phyloP scores from a whole-genome alignment of 2,888 invertebrate genomes.

The Dryadula phaetusa region DNA sequence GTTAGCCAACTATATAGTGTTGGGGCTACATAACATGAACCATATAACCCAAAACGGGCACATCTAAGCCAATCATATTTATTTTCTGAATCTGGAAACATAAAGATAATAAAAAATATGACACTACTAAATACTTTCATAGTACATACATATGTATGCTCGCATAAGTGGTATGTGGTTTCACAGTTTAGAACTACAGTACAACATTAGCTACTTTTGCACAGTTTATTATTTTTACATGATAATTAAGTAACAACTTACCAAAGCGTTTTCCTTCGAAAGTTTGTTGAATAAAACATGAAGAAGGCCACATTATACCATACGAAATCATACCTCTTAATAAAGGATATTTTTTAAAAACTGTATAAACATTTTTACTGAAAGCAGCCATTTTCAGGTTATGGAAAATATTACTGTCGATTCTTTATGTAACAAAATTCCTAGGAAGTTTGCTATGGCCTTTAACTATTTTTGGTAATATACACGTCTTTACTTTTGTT shows the following conservation, averaged over 20 bases:
- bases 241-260: slow-evolving; percentile 56
- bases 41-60: slow-evolving; percentile 90
- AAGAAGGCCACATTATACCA: slow-evolving; percentile 89
- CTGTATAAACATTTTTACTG: slow-evolving; percentile 62
- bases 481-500: slow-evolving; percentile 41
- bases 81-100: slow-evolving; percentile 64
- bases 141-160: too few relatives aligned
- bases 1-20: slow-evolving; percentile 92
- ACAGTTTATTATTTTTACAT: slow-evolving; percentile 4
- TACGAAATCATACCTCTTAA: slow-evolving; percentile 88
- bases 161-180: too few relatives aligned
- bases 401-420: slow-evolving; percentile 4
- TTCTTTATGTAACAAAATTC: slow-evolving; percentile 38
- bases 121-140: background rate
- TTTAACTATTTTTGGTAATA: slow-evolving; percentile 34
- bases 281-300: slow-evolving; percentile 89
- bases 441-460: slow-evolving; percentile 24
- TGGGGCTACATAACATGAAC: slow-evolving; percentile 92
- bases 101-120: background rate
- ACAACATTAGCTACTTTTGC: background rate
- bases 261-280: slow-evolving; percentile 86
- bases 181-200: too few relatives aligned
- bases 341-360: slow-evolving; percentile 67
- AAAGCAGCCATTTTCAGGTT: slow-evolving; percentile 58
- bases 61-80: slow-evolving; percentile 88